Conservation (phyloP, 2,888 invertebrate genomes). For the Macropis europaea region DNA sequence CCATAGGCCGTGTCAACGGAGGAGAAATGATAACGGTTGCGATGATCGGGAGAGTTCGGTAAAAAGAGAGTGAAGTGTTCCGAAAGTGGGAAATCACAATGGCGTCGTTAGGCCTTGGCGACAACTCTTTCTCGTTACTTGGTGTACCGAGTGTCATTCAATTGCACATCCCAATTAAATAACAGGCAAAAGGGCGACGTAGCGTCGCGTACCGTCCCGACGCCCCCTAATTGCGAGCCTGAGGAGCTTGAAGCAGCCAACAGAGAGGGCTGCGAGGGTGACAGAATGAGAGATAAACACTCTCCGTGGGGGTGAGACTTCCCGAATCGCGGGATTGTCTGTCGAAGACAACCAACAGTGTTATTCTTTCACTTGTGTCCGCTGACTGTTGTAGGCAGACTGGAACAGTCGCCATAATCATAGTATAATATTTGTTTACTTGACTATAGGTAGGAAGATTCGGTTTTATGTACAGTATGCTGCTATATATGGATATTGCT, state of each 20-base stretch:
- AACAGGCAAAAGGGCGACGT: constrained; percentile 80
- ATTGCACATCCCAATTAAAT: constrained; percentile 80
- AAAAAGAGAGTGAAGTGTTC: constrained; percentile 48
- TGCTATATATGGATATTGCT: too few species aligned
- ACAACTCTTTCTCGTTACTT: constrained; percentile 66
- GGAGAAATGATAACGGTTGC: constrained; percentile 12
- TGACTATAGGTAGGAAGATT: too few species aligned
- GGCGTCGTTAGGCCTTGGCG: constrained; percentile 68
- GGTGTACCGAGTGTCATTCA: constrained; percentile 76
- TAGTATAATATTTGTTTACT: too few species aligned
- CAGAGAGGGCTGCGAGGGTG: constrained; percentile 33
- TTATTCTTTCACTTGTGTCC: constrained; percentile 6
- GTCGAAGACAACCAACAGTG: constrained; percentile 6
- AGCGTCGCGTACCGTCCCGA: constrained; percentile 76
- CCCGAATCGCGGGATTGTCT: constrained; percentile 32
- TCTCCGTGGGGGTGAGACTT: constrained; percentile 46
- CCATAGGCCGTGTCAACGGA: not conserved
- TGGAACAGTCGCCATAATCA: too few species aligned
- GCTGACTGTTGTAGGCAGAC: too few species aligned
- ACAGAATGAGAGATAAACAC: constrained; percentile 72
- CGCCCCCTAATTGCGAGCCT: constrained; percentile 76
- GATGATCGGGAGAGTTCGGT: constrained; percentile 35
- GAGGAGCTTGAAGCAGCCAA: constrained; percentile 49
- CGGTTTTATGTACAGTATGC: too few species aligned
- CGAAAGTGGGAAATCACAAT: constrained; percentile 68